Conservation (phyloP, 2,888 invertebrate genomes). For the Nematopogon swammerdamellus region DNA sequence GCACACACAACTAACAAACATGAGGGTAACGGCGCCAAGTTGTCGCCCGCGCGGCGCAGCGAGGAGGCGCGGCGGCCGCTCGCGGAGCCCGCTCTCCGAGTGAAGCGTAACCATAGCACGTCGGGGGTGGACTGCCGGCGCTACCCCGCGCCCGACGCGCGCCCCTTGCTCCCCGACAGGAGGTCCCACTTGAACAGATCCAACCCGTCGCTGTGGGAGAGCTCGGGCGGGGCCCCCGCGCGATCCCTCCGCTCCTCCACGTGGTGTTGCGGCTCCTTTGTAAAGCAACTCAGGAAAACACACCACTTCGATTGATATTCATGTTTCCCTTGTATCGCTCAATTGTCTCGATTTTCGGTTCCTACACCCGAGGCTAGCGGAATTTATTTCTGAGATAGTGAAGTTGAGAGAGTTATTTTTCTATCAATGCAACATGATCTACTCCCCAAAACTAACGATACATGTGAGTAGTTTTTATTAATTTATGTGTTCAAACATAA, state of each 20-base stretch:
- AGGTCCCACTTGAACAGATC: conserved; percentile 45
- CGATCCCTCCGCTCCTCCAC: conserved; percentile 61
- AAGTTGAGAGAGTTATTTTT: no score
- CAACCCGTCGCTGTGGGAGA: conserved; percentile 45
- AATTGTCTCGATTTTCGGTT: no score
- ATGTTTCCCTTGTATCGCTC: conserved; percentile 23
- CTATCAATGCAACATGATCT: no score
- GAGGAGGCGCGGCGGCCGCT: conserved; percentile 21
- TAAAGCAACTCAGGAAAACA: conserved; percentile 73
- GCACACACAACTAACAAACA: conserved; percentile 55
- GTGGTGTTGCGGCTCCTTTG: conserved; percentile 79
- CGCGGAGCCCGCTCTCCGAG: conserved; percentile 21
- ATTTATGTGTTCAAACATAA: no score
- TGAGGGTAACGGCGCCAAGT: conserved; percentile 41
- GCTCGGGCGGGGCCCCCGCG: conserved; percentile 26
- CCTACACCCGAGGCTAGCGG: no score
- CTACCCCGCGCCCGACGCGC: conserved; percentile 33
- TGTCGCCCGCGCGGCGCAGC: conserved; percentile 31
- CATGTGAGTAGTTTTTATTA: no score
- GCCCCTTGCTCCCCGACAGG: conserved; percentile 35
- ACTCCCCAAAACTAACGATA: no score
- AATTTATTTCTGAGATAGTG: no score
- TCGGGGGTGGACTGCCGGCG: conserved; percentile 41
- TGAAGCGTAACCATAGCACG: conserved; percentile 49
- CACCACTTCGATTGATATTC: conserved; percentile 66